These are phyloP conservation scores for Anthopleura xanthogrammica DNA, from an alignment of 92 coral and sea anemone genomes.

Conservation along the genomic window DNA sequence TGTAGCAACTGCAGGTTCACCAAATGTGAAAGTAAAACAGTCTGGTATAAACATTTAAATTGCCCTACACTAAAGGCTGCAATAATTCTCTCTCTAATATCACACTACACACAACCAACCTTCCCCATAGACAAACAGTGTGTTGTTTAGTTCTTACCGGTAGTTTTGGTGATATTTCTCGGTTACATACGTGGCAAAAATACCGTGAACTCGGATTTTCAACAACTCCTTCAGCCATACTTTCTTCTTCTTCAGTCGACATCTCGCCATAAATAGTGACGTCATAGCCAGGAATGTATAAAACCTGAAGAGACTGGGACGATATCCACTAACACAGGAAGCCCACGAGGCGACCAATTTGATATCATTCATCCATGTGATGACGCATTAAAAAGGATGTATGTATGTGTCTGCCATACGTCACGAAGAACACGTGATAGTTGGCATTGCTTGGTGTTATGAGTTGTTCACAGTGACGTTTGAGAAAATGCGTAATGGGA, in stretches of 20 bases:
- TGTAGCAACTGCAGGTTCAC: not conserved
- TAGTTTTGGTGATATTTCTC: slow-evolving; percentile 84
- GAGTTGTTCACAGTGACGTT: too few relatives aligned
- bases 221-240: slow-evolving; percentile 95
- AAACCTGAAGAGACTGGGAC: slow-evolving; percentile 1
- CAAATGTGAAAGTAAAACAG: not conserved
- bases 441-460: too few relatives aligned
- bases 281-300: slow-evolving; percentile 17
- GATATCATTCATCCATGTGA: not conserved
- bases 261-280: slow-evolving; percentile 22
- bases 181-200: slow-evolving; percentile 87
- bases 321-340: not conserved
- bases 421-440: too few relatives aligned
- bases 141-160: slow-evolving; percentile 57
- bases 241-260: slow-evolving; percentile 36
- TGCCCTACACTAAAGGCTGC: not conserved
- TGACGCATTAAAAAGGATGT: not conserved
- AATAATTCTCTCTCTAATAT: not conserved
- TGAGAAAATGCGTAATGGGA: too few relatives aligned
- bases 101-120: not conserved
- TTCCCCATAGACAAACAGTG: not conserved
- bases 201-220: slow-evolving; percentile 67
- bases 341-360: not conserved
- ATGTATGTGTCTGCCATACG: too few relatives aligned
- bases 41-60: not conserved